phyloP scores from a whole-genome alignment of 2,888 invertebrate genomes.

The Ischnus inquisitorius region DNA sequence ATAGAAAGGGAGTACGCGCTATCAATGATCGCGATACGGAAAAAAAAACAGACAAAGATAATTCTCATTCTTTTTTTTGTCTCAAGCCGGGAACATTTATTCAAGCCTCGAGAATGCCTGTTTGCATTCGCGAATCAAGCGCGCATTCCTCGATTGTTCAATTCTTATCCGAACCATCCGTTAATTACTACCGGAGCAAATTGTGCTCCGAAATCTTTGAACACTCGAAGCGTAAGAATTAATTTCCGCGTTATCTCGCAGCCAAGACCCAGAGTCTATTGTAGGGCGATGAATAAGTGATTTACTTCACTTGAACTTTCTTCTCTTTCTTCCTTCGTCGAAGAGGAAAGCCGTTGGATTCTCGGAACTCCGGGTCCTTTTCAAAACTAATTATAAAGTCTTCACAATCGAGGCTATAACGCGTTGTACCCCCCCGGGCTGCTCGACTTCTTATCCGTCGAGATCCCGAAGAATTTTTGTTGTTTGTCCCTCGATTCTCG shows the following conservation, averaged over 20 bases:
- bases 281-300: conserved; percentile 3
- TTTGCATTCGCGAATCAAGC: not conserved
- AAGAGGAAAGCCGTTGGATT: conserved; percentile 18
- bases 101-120: not conserved
- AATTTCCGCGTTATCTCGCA: conserved; percentile 22
- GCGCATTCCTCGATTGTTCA: not conserved
- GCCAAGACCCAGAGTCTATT: conserved; percentile 11
- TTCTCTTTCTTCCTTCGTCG: conserved; percentile 15
- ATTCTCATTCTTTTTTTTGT: not conserved
- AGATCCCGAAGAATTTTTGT: conserved; percentile 70
- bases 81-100: not conserved
- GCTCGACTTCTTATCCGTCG: conserved; percentile 51
- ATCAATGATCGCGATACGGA: not conserved
- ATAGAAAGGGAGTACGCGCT: not conserved
- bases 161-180: not conserved
- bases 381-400: conserved; percentile 42
- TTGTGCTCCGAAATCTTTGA: conserved; percentile 2
- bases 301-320: not conserved
- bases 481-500: conserved; percentile 55
- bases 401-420: not conserved
- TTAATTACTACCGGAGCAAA: not conserved
- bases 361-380: conserved; percentile 30
- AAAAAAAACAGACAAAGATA: not conserved
- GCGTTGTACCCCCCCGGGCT: not conserved
- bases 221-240: not conserved